Evolutionary conservation across 2,888 invertebrate species (phyloP), one percentile per base, ranked within the genome.

Genomic region (Germaria angustata): DNA sequence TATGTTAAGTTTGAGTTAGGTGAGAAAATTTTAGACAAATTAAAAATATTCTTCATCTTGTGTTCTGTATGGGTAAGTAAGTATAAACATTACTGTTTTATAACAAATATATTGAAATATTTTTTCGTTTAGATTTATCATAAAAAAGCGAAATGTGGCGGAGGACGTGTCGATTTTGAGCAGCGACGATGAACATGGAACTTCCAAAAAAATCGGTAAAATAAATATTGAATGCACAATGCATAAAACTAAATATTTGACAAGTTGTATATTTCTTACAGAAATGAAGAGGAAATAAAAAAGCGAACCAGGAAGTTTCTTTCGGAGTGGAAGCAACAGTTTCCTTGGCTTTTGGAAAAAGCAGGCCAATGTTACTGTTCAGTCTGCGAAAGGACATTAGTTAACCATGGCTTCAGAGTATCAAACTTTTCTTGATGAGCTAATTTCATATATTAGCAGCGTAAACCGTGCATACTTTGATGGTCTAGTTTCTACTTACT

Each of bases 301-400:
- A 49, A 49, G 13, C 11, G 13, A 22, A 49, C 13, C 13, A 49
- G 49, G 13, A 49, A 49, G 13, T 2, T 49, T 49, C 9, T 22
- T 13, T 13, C 11, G 22, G 49, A 49, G 13, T 49, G 49, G 49
- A 49, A 13, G 13, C 9, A 13, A 24, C 9, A 9, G 9, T 49
- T 49, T 49, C 15, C 59, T 5, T 59, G 59, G 59, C 34, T 59
- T 9, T 20, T 9, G 22, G 36, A 59, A 20, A 59, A 39, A 59
- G 11, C 20, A 20, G 59, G 59, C 2, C 15, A 57, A 57, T 57
- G 55, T 57, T 57, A 15, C 55, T 57, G 55, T 34, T n/a, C 17
- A 15, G 39, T 59, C 20, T 59, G 59, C 22, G 59, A 28, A 28
- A 28, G 6, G 28, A n/a, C n/a, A n/a, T n/a, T n/a, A n/a, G n/a